Evolutionary conservation across 1,140 invertebrate genomes (phyloP), one percentile per base, ranked within the genome.

Genomic region (Drosophila mauritiana): DNA sequence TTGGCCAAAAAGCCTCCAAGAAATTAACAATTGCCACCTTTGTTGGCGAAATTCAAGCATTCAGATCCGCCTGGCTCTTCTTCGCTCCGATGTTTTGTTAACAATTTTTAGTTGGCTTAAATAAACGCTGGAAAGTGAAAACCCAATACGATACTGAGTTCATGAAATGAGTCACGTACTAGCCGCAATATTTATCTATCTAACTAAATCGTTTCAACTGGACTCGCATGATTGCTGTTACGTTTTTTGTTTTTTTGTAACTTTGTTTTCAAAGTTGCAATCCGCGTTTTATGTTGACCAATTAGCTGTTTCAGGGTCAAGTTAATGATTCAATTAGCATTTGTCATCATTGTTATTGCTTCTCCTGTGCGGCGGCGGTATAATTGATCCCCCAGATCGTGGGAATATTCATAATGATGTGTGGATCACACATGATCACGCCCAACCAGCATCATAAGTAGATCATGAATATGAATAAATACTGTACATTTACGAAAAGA

Each of bases 311-410:
- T 42, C 82, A 86, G 82, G 82, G 83, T 86, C 84, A 86, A 53
- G 75, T 83, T 88, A 86, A 86, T 86, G 83, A 86, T 86, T 86
- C 83, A 86, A 86, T 86, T 86, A 86, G 84, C 83, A 86, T 86
- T 86, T 86, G 83, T 86, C 82, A 86, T 86, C 82, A 52, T 69
- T 48, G 69, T 56, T 27, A 52, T 70, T 51, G 68, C 45, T 58
- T 55, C 46, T 31, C 45, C 42, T 43, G 27, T 27, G 58, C 27
- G 15, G 40, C 48, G 55, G 55, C n/a, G 46, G 25, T 48, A 54
- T 84, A 84, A 84, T 84, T 84, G 81, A 72, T 70, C 74, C 83
- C 83, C 20, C 73, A 79, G 83, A 86, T 86, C 83, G 83, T 86
- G 83, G 83, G 83, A 86, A 86, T 88, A 86, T 86, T 70, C 75